Conservation (phyloP, 1,140 invertebrate species). For the Bombus terrestris region DNA sequence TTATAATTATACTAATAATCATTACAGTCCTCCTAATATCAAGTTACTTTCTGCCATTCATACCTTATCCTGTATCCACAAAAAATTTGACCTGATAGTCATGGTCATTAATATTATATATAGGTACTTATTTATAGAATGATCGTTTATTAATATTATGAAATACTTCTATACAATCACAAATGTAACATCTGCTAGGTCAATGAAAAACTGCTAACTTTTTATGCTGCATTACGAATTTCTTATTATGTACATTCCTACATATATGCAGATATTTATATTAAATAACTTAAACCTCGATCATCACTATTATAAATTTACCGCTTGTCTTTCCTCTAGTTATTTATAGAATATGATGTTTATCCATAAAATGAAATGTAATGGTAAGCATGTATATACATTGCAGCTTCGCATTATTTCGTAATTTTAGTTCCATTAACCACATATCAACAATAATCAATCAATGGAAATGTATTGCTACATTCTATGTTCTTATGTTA, state of each 20-base stretch:
- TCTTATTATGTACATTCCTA: constrained; percentile 36
- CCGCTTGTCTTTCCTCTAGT: constrained; percentile 9
- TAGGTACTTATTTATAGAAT: constrained; percentile 33
- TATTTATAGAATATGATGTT: constrained; percentile 53
- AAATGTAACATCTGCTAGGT: constrained; percentile 38
- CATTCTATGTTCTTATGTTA: constrained; percentile 35
- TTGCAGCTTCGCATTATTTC: constrained; percentile 51
- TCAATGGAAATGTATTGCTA: constrained; percentile 20
- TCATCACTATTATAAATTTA: constrained; percentile 34
- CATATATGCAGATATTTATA: constrained; percentile 46
- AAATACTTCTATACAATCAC: constrained; percentile 42
- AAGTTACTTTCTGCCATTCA: constrained; percentile 10
- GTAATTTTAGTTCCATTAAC: constrained; percentile 35
- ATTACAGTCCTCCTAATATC: constrained; percentile 15
- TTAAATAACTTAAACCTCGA: constrained; percentile 53
- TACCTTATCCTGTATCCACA: not conserved
- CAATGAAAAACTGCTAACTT: constrained; percentile 35
- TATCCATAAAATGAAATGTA: constrained; percentile 54
- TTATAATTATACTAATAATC: constrained; percentile 26
- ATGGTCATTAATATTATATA: constrained; percentile 30
- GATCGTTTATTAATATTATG: constrained; percentile 33
- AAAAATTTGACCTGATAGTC: not conserved
- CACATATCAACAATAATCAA: constrained; percentile 23
- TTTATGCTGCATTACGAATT: constrained; percentile 25
- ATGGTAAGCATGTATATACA: constrained; percentile 70